Evolutionary conservation across 2,113 vertebrate species (phyloP), one percentile per base, ranked within the genome.

Genomic region (Lucifuga dentata): DNA sequence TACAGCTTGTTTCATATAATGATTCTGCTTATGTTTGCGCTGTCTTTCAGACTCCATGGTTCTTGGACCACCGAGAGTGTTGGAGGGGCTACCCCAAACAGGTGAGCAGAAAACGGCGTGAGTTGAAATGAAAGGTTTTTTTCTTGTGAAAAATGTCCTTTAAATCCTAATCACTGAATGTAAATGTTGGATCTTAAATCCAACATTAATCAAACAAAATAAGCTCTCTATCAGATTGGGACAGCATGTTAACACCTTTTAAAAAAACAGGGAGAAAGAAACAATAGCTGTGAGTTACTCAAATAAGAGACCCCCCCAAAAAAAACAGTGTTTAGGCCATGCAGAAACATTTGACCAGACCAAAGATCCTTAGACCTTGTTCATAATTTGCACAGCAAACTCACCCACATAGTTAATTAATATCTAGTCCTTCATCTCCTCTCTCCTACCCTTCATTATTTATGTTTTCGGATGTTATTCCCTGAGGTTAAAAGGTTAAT

Each of bases 41-140:
- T n/a, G n/a, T n/a, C n/a, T n/a, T 89, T 2, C 89, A 99, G 97
- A 94, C 94, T 35, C 86, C 95, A 0, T 99, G 97, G 97, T 81
- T 98, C 75, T 98, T 96, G 97, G 92, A 93, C 46, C 90, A 92
- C 0, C 80, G 59, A 0, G 91, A 92, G 79, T 98, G 95, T 87
- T 98, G 96, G 96, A 90, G 83, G 19, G 93, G 84, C 56, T 97
- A 95, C 36, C 95, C 96, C 1, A 78, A 89, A 12, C 97, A 98
- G 92, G 97, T 98, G 70, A 92, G 94, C 55, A 65, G 3, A 15
- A 60, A 35, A 50, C 11, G 12, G 6, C 26, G 10, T 33, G 39
- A 50, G 29, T 17, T 36, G 0, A 33, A 19, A 45, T 17, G 40
- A n/a, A n/a, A n/a, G n/a, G n/a, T n/a, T n/a, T n/a, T n/a, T n/a